Evolutionary conservation across 2,888 invertebrate species (phyloP).

Genomic region (Thymelicus sylvestris): DNA sequence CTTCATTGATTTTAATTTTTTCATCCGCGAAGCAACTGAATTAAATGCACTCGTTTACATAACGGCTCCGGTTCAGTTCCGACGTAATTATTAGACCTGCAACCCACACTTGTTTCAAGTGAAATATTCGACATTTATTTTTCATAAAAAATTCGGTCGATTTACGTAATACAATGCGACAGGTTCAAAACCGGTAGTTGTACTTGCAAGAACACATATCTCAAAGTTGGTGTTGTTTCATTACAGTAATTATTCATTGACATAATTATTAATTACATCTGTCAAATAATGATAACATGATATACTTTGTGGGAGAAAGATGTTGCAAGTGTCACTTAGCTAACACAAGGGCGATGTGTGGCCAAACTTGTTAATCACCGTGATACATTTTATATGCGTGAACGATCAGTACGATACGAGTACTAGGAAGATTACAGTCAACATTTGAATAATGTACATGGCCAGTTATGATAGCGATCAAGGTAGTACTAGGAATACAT

Average conservation of each 20-base stretch:
- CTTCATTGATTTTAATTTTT: constrained; percentile 48
- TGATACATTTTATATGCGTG: constrained; percentile 46
- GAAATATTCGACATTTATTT: constrained; percentile 60
- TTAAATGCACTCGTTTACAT: constrained; percentile 60
- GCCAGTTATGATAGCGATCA: constrained; percentile 23
- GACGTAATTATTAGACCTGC: constrained; percentile 61
- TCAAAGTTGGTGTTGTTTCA: constrained; percentile 52
- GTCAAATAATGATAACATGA: constrained; percentile 62
- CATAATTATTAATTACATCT: constrained; percentile 60
- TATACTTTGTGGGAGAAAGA: constrained; percentile 66
- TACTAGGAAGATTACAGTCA: constrained; percentile 43
- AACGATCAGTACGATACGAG: constrained; percentile 33
- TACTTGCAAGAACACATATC: constrained; percentile 38
- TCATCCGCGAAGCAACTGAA: constrained; percentile 57
- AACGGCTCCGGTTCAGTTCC: constrained; percentile 59
- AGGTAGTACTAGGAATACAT: constrained; percentile 18
- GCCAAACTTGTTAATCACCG: constrained; percentile 66
- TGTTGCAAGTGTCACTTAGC: constrained; percentile 69
- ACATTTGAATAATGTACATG: constrained; percentile 34
- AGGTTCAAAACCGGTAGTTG: constrained; percentile 45
- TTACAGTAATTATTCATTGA: constrained; percentile 59
- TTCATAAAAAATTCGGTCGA: constrained; percentile 61
- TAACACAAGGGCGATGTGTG: constrained; percentile 66
- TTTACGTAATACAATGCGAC: constrained; percentile 60
- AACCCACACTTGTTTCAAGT: constrained; percentile 65